Evolutionary conservation across 2,113 vertebrate genomes (phyloP).

Genomic region (Sylvilagus bachmani): DNA sequence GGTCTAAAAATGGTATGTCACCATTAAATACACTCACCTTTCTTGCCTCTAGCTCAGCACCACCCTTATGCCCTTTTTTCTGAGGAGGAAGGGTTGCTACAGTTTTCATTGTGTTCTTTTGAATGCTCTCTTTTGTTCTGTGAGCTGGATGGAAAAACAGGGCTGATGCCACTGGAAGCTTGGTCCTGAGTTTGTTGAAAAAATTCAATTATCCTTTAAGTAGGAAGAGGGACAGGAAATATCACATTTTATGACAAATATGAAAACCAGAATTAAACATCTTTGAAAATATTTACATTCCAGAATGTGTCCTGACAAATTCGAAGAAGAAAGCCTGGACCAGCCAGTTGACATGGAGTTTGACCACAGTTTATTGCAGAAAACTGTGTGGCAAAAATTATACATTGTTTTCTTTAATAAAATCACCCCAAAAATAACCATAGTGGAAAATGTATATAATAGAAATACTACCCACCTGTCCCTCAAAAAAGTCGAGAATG

Average conservation of each 20-base stretch:
- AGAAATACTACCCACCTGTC: not conserved
- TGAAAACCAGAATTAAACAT: slow-evolving; percentile 31
- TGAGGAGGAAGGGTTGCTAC: not conserved
- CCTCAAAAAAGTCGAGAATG: not conserved
- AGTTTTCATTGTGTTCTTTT: not conserved
- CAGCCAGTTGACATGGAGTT: slow-evolving; percentile 12
- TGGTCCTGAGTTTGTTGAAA: slow-evolving; percentile 63
- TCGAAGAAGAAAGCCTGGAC: not conserved
- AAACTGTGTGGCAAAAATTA: not conserved
- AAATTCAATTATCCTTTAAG: slow-evolving; percentile 50
- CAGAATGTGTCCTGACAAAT: slow-evolving; percentile 11
- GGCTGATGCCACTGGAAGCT: slow-evolving; percentile 2
- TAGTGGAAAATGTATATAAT: not conserved
- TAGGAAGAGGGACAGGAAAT: not conserved
- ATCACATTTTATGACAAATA: slow-evolving; percentile 41
- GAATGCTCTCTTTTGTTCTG: not conserved
- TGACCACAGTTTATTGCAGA: not conserved
- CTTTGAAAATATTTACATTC: slow-evolving; percentile 19
- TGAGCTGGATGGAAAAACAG: not conserved
- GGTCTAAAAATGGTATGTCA: slow-evolving; percentile 85
- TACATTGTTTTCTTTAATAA: not conserved
- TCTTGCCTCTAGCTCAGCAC: slow-evolving; percentile 64
- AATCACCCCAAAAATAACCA: not conserved
- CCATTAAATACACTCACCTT: slow-evolving; percentile 74
- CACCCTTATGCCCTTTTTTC: rapidly evolving